phyloP scores from a whole-genome alignment of 2,113 vertebrate genomes.

The Mus pahari region DNA sequence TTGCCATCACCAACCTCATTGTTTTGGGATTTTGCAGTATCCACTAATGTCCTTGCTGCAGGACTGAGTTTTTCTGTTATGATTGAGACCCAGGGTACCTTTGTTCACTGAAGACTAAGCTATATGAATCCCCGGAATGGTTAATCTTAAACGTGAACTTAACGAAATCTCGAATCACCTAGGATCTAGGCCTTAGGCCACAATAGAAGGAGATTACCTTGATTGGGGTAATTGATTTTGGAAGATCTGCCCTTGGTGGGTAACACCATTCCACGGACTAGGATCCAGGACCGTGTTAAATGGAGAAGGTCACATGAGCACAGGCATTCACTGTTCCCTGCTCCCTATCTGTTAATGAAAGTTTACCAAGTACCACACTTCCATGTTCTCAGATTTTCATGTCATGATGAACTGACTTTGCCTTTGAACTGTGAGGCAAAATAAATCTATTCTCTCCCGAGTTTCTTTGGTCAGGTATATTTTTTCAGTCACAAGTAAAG shows the following conservation, averaged over 20 bases:
- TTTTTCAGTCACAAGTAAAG: neutral
- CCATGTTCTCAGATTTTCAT: neutral
- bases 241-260: neutral
- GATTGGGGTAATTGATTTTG: neutral
- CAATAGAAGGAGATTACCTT: neutral
- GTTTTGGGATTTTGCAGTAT: neutral
- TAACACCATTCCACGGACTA: neutral
- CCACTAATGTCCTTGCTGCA: neutral
- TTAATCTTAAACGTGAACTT: neutral
- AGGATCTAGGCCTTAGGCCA: too few relatives aligned
- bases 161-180: neutral
- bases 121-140: too few relatives aligned
- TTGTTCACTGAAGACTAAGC: neutral
- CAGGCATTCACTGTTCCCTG: too few relatives aligned
- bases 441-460: neutral
- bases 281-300: too few relatives aligned
- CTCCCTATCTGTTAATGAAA: neutral
- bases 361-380: neutral
- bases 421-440: neutral
- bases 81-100: neutral
- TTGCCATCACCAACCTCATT: neutral
- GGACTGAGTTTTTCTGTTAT: neutral
- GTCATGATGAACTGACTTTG: neutral
- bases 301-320: neutral
- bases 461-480: neutral